Conservation (phyloP, 2,888 invertebrate genomes). For the Diarsia rubi region DNA sequence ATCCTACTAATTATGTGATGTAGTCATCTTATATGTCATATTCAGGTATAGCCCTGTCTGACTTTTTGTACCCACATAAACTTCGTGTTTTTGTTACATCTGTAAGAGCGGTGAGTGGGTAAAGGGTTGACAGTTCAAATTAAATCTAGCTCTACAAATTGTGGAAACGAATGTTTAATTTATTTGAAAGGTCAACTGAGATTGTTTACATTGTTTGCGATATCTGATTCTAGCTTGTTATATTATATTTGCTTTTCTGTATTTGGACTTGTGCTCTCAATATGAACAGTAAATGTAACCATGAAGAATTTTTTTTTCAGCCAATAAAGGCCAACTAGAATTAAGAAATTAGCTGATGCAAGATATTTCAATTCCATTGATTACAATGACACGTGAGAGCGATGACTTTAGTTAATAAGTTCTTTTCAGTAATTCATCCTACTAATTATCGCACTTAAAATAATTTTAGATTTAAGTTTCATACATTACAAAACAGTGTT, state of each 20-base stretch:
- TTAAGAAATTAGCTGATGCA: too few species aligned
- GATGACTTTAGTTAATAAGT: too few species aligned
- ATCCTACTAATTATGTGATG: too few species aligned
- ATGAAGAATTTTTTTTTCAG: neutral
- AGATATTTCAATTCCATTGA: too few species aligned
- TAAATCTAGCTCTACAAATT: conserved; percentile 13
- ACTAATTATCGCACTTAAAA: too few species aligned
- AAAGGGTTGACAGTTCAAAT: conserved; percentile 32
- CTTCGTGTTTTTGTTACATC: conserved; percentile 32
- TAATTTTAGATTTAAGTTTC: too few species aligned
- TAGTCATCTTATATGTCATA: conserved; percentile 42
- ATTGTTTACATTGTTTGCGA: neutral
- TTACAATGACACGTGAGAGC: too few species aligned
- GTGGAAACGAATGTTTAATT: conserved; percentile 9
- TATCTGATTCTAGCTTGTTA: neutral
- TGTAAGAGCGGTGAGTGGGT: conserved; percentile 25
- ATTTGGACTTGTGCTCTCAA: neutral
- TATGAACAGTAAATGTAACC: neutral
- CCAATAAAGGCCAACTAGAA: neutral
- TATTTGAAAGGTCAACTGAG: neutral
- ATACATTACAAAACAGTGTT: too few species aligned
- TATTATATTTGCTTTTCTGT: neutral
- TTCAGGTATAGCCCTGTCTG: conserved; percentile 32
- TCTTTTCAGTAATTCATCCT: too few species aligned
- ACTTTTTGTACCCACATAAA: conserved; percentile 35